Base-by-base conservation (phyloP, 1,140 invertebrate species). In the Caenorhabditis brenneri region DNA sequence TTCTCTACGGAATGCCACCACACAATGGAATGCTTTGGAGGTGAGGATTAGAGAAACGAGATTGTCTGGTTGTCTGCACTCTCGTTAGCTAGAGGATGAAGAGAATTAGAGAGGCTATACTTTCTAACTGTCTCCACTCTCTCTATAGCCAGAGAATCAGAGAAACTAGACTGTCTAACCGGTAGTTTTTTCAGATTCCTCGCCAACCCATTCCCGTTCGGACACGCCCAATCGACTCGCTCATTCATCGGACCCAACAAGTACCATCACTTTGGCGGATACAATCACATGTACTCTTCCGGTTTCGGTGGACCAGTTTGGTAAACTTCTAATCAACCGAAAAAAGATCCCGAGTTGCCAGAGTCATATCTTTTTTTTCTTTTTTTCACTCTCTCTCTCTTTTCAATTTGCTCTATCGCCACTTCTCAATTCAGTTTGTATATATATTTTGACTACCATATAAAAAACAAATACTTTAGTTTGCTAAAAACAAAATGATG, bases 211-310 rank as follows among this genome's bases (percentile, higher is more conserved):
- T 84, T 80, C 78, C 74, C 53, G 22, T 81, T 81, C 60, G 80
- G 80, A 6, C 10, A 39, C 36, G 24, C 48, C 12, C 29, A 51
- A 36, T 48, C 80, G 22, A 49, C 27, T 33, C 46, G 80, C 7
- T 79, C 85, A 19, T 86, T 81, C 51, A 80, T 86, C 39, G 85
- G 85, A 78, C 85, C 85, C 19, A 86, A 86, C 80, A 86, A 86
- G 48, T 86, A 85, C 65, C 81, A 83, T 33, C 39, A 78, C 29
- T 86, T 80, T 29, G 84, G 85, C 22, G 85, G 85, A 19, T 85
- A 85, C 80, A 83, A 79, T n/a, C 65, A 82, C 60, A 82, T 82
- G 53, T 55, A 80, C 27, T 65, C 55, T 16, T 80, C 78, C 7
- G 81, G 81, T 16, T 82, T 82, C 42, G 80, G 80, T 29, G 81